Base-by-base conservation (phyloP, 2,888 invertebrate genomes). In the Lepidonotus clava region DNA sequence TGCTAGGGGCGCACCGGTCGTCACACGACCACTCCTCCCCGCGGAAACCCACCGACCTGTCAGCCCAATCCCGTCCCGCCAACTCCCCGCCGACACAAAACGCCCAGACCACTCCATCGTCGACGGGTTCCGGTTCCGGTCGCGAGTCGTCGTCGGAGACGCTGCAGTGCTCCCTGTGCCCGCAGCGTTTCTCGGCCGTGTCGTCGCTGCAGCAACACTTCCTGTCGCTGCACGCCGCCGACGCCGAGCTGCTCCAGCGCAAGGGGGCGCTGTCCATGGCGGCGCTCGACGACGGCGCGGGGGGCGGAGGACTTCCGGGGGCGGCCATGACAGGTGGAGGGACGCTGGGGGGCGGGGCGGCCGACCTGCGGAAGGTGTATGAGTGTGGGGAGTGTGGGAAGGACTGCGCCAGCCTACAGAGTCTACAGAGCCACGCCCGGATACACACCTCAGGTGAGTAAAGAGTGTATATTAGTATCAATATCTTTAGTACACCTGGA, bases 381-480 rank as follows among this genome's bases (percentile, higher is more conserved):
- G 90, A 92, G 1, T 95, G 95, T 89, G 91, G 93, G 4, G 92
- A 94, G 67, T 95, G 95, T 90, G 92, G 93, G 32, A 94, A 94
- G 88, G 94, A 94, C 61, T 95, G 95, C 88, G 93, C 95, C 61
- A 92, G 92, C 83, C 93, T 94, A 87, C 95, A 94, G 90, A 95
- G 95, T 89, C 92, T 95, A 36, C 93, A 94, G 56, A 95, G 95
- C 83, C 95, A 95, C 89, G 93, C 94, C 92, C 94, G 95, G 86
- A 93, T 94, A 14, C 95, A 95, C 88, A 93, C 92, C 71, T 90
- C 91, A 88, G 92, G 92, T 92, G 88, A 88, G 77, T 84, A 18
- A 14, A 24, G n/a, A n/a, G n/a, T n/a, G n/a, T n/a, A n/a, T n/a
- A n/a, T 5, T 2, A 21, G 11, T 51, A 51, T 51, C n/a, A n/a